Base-by-base conservation (phyloP, 2,888 invertebrate species). In the Gasteruption jaculator region DNA sequence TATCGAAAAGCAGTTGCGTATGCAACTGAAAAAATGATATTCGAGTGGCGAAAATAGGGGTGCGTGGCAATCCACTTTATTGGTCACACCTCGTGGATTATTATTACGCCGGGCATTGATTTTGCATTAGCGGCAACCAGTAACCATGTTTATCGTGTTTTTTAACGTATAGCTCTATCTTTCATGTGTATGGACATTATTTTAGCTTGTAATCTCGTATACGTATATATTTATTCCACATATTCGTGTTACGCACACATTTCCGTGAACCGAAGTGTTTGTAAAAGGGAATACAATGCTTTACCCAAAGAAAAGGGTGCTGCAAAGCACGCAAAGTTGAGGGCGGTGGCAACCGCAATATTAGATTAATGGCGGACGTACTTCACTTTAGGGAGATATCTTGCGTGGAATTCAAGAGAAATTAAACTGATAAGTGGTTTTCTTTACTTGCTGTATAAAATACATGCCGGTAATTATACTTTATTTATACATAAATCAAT, bases 341-440 rank as follows among this genome's bases (percentile, higher is more conserved):
- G 61, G 57, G 59, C 52, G 51, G 49, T 41, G 52, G 52, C 54
- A 53, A 63, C 62, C 63, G 57, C 63, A 63, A 60, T 60, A 60
- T 62, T 63, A 56, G 58, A 63, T 62, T 63, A 62, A 63, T 63
- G 59, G 60, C 57, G 51, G 54, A 54, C 56, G 52, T 56, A 58
- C 53, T 58, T 54, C 49, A 51, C 50, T 52, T 56, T 49, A 41
- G 45, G 21, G 36, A 41, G 35, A 12, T 26, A 14, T 41, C 39
- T 20, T 24, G 8, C 35, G 41, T 41, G 35, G 36, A 50, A 43
- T 45, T 48, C 40, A 31, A 16, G 37, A 46, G 47, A 48, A 54
- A 54, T 49, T 45, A 46, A 44, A 33, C 46, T 41, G 6, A 14
- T 7, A 26, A 39, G 24, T 33, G 3, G 20, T 10, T 10, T 18